A percentile compares a stretch with the other conserved stretches of the same genome.
Evolutionary conservation across 2,888 invertebrate genomes (phyloP).

Genomic region (Pheosia gnoma): DNA sequence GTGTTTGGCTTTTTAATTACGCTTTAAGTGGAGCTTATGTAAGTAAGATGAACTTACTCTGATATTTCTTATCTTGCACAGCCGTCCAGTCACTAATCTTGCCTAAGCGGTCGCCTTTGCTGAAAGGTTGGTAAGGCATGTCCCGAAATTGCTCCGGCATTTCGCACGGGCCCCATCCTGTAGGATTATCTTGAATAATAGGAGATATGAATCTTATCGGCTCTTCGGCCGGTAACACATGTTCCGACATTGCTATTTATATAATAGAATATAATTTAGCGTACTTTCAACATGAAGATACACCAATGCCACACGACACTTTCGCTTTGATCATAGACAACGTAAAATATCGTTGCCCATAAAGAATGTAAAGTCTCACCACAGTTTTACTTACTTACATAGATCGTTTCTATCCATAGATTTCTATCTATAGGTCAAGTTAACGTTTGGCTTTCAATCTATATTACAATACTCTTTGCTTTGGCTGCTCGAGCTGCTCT

Average conservation of each 20-base stretch:
- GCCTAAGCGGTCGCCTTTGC: conserved; percentile 98
- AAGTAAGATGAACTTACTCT: conserved; percentile 85
- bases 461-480: too few relatives aligned
- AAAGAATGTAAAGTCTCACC: too few relatives aligned
- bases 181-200: conserved; percentile 91
- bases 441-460: too few relatives aligned
- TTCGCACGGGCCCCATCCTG: conserved; percentile 98
- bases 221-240: conserved; percentile 83
- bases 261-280: conserved; percentile 29
- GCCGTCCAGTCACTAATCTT: conserved; percentile 99
- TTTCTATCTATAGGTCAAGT: too few relatives aligned
- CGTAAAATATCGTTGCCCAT: too few relatives aligned
- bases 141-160: conserved; percentile 97
- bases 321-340: conserved; percentile 32
- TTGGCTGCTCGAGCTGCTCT: too few relatives aligned
- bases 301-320: conserved; percentile 68
- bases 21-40: background rate
- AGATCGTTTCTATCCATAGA: too few relatives aligned
- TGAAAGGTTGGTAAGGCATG: conserved; percentile 99
- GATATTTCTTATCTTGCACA: conserved; percentile 96
- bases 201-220: conserved; percentile 88
- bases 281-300: conserved; percentile 41
- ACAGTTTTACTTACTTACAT: too few relatives aligned
- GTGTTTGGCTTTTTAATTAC: conserved; percentile 1
- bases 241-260: conserved; percentile 70